A percentile compares a stretch with the other conserved stretches of the same genome.
Conservation (phyloP, 92 coral and sea anemone species). For the Galaxea fascicularis region DNA sequence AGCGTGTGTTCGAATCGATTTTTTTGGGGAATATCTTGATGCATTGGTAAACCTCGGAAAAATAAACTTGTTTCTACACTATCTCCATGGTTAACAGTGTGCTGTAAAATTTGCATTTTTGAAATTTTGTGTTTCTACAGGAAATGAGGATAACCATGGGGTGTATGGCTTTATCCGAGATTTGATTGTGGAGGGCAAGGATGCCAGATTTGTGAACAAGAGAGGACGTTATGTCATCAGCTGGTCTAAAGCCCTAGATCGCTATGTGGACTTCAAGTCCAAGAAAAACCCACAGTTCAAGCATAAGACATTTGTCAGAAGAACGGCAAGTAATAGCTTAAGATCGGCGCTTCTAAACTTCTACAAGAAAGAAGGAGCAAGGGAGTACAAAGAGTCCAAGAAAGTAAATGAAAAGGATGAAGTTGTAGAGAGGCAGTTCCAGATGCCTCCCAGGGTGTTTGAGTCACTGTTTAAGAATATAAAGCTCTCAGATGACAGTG, state of each 20-base stretch:
- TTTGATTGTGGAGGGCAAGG: constrained; percentile 36
- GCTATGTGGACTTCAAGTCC: constrained; percentile 31
- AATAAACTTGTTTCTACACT: too few relatives aligned
- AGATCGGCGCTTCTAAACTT: constrained; percentile 45
- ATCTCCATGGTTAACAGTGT: too few relatives aligned
- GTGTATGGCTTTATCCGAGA: constrained; percentile 38
- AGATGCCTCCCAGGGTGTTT: constrained; percentile 45
- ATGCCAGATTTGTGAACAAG: constrained; percentile 32
- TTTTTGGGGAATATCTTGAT: too few relatives aligned
- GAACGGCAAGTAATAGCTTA: constrained; percentile 36
- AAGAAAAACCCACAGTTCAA: constrained; percentile 31
- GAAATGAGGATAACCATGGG: constrained; percentile 16
- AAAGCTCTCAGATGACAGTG: constrained; percentile 2
- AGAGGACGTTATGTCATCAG: constrained; percentile 38
- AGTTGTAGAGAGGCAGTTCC: constrained; percentile 42
- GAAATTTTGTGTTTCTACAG: background rate
- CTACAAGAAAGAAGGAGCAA: constrained; percentile 49
- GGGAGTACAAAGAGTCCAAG: constrained; percentile 38
- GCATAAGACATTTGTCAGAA: background rate
- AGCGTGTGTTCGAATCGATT: too few relatives aligned
- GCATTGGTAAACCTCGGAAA: too few relatives aligned
- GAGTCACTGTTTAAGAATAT: constrained; percentile 10
- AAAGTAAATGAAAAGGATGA: constrained; percentile 34
- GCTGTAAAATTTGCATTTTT: background rate
- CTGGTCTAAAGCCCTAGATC: constrained; percentile 36